Evolutionary conservation across 2,888 invertebrate species (phyloP).

Genomic region (Strigamia maritima): DNA sequence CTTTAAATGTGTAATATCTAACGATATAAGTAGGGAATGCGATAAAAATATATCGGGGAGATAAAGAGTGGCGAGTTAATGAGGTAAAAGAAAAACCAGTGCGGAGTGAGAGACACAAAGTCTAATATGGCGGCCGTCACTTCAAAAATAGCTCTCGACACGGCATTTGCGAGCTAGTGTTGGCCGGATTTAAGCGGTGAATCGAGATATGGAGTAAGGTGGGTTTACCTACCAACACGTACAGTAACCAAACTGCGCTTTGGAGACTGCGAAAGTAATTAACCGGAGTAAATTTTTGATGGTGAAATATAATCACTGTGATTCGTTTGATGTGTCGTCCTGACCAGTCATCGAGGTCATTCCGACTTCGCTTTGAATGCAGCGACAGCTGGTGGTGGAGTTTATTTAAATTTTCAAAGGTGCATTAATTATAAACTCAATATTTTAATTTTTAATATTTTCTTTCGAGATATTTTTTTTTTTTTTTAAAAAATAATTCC

Average conservation of each 20-base stretch:
- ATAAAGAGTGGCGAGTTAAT: not conserved
- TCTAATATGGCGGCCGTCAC: constrained; percentile 27
- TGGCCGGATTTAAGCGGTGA: not conserved
- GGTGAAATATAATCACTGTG: not conserved
- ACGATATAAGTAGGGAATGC: not conserved
- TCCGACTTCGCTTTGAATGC: not conserved
- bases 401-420: not conserved
- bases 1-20: too few species aligned
- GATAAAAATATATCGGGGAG: not conserved
- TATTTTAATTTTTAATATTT: too few species aligned
- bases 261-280: not conserved
- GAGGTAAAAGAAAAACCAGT: not conserved
- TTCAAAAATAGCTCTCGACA: constrained; percentile 20
- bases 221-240: not conserved
- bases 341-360: constrained; percentile 37
- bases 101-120: constrained; percentile 2
- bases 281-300: not conserved
- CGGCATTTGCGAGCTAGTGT: not conserved
- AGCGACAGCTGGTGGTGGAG: not conserved
- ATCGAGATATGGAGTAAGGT: not conserved
- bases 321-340: constrained; percentile 31
- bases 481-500: not conserved
- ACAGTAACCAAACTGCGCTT: not conserved
- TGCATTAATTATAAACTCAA: not conserved
- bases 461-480: too few species aligned